Evolutionary conservation across 2,888 invertebrate genomes (phyloP), one percentile per base, ranked within the genome.

Genomic region (Eupithecia vulgata): DNA sequence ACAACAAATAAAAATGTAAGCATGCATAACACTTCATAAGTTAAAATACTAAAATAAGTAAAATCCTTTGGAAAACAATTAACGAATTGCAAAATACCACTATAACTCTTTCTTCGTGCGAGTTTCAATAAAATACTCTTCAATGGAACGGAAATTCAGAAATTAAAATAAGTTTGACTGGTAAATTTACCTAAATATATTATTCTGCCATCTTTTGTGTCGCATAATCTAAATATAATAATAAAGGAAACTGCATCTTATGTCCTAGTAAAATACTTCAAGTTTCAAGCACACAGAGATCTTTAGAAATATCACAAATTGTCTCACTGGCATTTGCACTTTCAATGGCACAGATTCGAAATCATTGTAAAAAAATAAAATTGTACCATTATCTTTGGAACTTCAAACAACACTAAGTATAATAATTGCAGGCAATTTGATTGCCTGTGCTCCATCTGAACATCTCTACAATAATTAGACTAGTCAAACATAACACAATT

Each of bases 251-350:
- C 25, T 30, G 17, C 34, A 17, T 17, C 34, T 34, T 61, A 34
- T 34, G 61, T 34, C 6, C 30, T 61, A 61, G 7, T 61, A 61
- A 52, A 61, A 34, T 61, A 61, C 34, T n/a, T 62, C 45, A 69
- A 68, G 57, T 71, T 76, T 57, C n/a, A 75, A 74, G 70, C 72
- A 74, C 70, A 71, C 72, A 62, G 72, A 76, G 73, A 76, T 76
- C 75, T 42, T 68, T 66, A 64, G 5, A 12, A 37, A 64, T 64
- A 64, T 64, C 62, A 64, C 62, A 37, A 37, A 34, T 17, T 7
- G 34, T 61, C 17, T 64, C 34, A 61, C 62, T n/a, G 62, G 62
- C 37, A 34, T 35, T 17, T 17, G 35, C 21, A 62, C 62, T 17
- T 62, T 62, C 4, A 35, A 62, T 62, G 62, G 62, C 62, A 61